Conservation (phyloP, 2,113 vertebrate genomes). For the Petromus typicus region DNA sequence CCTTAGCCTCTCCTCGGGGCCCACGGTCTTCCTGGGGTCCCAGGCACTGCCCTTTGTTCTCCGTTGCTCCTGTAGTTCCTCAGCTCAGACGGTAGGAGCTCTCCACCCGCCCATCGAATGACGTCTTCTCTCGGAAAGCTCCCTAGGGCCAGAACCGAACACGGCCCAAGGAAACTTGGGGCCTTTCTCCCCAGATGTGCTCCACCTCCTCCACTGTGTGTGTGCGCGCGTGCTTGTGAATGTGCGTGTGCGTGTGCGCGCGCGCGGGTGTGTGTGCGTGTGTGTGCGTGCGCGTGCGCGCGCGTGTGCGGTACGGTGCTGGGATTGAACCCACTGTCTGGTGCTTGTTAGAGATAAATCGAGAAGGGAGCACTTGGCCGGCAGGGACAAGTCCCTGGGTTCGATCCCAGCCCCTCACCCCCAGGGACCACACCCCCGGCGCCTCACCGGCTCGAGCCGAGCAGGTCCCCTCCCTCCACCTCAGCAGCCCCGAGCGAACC, state of each 20-base stretch:
- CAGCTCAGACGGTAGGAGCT: not conserved
- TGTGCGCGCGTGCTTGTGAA: not conserved
- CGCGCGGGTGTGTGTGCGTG: not conserved
- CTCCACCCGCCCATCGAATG: not conserved
- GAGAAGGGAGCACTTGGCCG: not conserved
- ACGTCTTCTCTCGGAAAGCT: not conserved
- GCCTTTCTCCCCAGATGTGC: not conserved
- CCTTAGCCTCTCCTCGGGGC: not conserved
- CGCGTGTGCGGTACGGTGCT: not conserved
- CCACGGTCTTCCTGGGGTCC: not conserved
- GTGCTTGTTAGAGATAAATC: not conserved
- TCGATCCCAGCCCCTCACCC: not conserved
- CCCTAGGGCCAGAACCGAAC: not conserved
- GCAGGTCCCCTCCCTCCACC: not conserved
- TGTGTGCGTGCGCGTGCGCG: not conserved
- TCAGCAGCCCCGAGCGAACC: not conserved
- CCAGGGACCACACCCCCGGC: not conserved
- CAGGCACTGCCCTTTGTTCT: not conserved
- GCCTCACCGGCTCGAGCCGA: not conserved
- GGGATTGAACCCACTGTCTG: not conserved
- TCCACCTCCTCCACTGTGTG: not conserved
- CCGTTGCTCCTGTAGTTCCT: not conserved
- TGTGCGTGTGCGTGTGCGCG: not conserved
- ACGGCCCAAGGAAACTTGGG: not conserved
- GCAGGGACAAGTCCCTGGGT: not conserved